Evolutionary conservation across 2,888 invertebrate genomes (phyloP), one percentile per base, ranked within the genome.

Genomic region (Xylota sylvarum): DNA sequence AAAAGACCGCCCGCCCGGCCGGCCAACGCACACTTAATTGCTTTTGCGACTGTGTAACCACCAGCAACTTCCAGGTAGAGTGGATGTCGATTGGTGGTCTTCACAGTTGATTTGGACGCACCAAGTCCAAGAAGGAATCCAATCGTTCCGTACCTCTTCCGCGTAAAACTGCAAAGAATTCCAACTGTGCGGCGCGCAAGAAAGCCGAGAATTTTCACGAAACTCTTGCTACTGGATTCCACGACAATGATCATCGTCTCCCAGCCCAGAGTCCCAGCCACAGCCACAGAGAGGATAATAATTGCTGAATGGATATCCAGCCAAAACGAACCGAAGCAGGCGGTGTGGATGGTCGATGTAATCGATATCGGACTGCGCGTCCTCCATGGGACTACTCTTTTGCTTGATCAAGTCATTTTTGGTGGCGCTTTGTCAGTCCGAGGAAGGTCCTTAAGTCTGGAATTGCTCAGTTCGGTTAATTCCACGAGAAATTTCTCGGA

Each of bases 361-460:
- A 80, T 80, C 80, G 80, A 80, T 80, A 80, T 52, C 48, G 56
- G 37, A 9, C 56, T 23, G 67, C 17, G 52, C n/a, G 30, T 32
- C 46, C 65, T 32, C 46, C 65, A 58, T 62, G 60, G 72, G 50
- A 73, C 43, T 73, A 73, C 43, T 73, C 40, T 55, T 43, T 3
- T 32, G 74, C 76, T 82, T 86, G 86, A 86, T 86, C 86, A 86
- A 86, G 86, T 86, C 86, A 86, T 86, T 86, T 86, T 86, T 86
- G 82, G 86, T 86, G 86, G 86, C 86, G 86, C 86, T 86, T 67
- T 86, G 69, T 69, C 82, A 73, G 55, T 52, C 60, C 60, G 32
- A 32, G 19, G 50, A 86, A 86, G 69, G 82, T 86, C 86, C 82
- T 86, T 86, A 73, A 67, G 77, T 73, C 78, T 56, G 74, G 69